Percentiles rank a stretch among this genome's conserved stretches.
These are phyloP conservation scores for Oreochromis niloticus DNA, from an alignment of 2,113 vertebrate species.

Conservation along the genomic window DNA sequence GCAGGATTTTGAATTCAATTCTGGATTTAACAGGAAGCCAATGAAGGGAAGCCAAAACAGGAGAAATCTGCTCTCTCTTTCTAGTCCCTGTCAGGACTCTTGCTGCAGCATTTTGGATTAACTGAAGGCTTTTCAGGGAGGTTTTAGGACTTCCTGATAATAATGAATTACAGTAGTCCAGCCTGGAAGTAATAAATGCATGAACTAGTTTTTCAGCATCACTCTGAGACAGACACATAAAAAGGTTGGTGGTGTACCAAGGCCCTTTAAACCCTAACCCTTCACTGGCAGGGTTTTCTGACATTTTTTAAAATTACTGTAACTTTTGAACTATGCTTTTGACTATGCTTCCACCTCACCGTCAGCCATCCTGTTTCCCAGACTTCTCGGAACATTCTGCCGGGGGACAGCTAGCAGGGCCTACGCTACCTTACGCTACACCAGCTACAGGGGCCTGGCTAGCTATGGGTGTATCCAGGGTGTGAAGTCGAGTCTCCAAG, in stretches of 20 bases:
- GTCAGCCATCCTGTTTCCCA: not conserved
- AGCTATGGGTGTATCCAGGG: not conserved
- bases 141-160: too few species aligned
- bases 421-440: not conserved
- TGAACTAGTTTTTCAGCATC: not conserved
- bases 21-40: not conserved
- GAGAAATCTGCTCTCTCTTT: not conserved
- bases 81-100: not conserved
- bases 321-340: not conserved
- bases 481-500: not conserved
- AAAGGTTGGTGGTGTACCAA: not conserved
- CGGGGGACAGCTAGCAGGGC: not conserved
- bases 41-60: not conserved
- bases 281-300: not conserved
- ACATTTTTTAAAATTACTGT: not conserved
- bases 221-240: not conserved
- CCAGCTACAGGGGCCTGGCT: not conserved
- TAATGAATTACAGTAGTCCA: too few species aligned
- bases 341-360: not conserved
- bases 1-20: not conserved
- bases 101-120: not conserved
- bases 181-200: too few species aligned
- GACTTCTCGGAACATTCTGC: too few species aligned
- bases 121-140: fast-evolving
- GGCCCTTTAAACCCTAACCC: not conserved